Evolutionary conservation across 2,888 invertebrate species (phyloP).

Genomic region (Dasypogon diadema): DNA sequence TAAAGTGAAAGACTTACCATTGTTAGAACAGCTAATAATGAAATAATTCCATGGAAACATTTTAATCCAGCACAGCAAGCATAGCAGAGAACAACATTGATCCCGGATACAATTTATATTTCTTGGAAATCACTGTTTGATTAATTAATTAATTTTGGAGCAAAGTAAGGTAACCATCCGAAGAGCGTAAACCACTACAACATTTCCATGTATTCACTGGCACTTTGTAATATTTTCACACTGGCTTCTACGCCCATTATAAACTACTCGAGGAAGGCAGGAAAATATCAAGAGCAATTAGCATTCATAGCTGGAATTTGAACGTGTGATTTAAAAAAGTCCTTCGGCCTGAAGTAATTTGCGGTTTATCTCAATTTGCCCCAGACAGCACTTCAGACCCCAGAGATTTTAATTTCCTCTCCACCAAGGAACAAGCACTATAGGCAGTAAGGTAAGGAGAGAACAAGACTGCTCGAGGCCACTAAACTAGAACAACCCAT

Average conservation of each 20-base stretch:
- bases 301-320: slow-evolving; percentile 33
- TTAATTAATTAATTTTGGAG: not conserved
- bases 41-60: slow-evolving; percentile 16
- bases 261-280: not conserved
- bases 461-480: not conserved
- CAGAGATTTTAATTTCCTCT: not conserved
- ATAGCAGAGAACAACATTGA: not conserved
- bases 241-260: not conserved
- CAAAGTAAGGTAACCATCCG: slow-evolving; percentile 4
- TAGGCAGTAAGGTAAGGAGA: too few species aligned
- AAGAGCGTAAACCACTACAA: slow-evolving; percentile 6
- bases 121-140: not conserved
- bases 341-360: slow-evolving; percentile 8
- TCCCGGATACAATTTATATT: not conserved
- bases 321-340: slow-evolving; percentile 40
- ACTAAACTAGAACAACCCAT: not conserved
- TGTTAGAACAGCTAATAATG: not conserved
- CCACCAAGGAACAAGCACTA: too few species aligned
- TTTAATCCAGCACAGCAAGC: slow-evolving; percentile 20
- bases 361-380: slow-evolving; percentile 22
- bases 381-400: not conserved
- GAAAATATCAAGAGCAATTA: slow-evolving; percentile 1
- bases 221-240: slow-evolving; percentile 22
- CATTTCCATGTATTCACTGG: slow-evolving; percentile 22
- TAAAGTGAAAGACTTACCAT: too few species aligned